phyloP scores from a whole-genome alignment of 2,113 vertebrate species.

The Pan paniscus region DNA sequence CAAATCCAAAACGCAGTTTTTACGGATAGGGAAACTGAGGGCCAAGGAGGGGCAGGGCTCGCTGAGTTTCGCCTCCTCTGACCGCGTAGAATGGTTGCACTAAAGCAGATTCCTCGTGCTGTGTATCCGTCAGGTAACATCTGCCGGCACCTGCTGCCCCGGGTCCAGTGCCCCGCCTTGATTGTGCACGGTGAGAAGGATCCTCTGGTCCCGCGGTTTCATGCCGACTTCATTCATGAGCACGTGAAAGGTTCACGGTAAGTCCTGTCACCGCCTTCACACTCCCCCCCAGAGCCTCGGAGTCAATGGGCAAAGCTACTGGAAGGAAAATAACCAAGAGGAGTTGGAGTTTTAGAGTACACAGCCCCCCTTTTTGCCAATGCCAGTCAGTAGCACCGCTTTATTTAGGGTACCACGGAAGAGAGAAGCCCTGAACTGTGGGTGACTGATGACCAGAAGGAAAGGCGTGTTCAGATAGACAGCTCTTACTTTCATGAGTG shows the following conservation, averaged over 20 bases:
- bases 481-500: background rate
- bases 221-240: conserved; percentile 89
- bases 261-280: conserved; percentile 56
- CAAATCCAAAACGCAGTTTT: background rate
- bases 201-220: conserved; percentile 88
- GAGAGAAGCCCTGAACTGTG: background rate
- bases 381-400: background rate
- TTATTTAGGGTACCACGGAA: background rate
- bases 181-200: conserved; percentile 94
- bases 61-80: background rate
- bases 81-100: rapidly evolving
- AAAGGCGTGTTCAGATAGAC: background rate
- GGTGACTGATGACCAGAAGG: rapidly evolving
- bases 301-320: background rate
- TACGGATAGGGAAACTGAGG: too few relatives aligned
- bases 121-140: conserved; percentile 88
- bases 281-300: background rate
- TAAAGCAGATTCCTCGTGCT: background rate
- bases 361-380: background rate
- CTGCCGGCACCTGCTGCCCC: conserved; percentile 89
- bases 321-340: background rate
- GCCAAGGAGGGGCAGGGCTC: too few relatives aligned
- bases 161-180: conserved; percentile 91
- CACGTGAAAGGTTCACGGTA: conserved; percentile 90
- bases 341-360: background rate